Conservation (phyloP, 2,797 vertebrate species). For the Amniataba percoides region DNA sequence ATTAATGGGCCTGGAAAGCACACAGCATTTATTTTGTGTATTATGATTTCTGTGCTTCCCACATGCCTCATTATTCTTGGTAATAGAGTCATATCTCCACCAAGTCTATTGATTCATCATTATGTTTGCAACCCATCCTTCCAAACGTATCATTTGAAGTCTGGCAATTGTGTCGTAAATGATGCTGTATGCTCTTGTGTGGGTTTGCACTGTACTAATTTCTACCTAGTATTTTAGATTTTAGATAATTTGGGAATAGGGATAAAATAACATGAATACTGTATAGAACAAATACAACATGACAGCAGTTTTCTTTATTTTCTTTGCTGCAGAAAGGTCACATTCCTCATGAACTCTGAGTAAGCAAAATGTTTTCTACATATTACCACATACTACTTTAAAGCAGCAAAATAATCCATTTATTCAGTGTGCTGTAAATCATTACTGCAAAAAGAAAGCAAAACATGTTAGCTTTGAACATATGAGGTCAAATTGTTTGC, state of each 20-base stretch:
- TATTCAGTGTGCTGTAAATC: neutral
- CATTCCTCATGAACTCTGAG: slow-evolving; percentile 3
- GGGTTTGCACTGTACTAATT: neutral
- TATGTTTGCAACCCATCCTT: slow-evolving; percentile 46
- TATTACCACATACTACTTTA: neutral
- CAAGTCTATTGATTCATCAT: slow-evolving; percentile 62
- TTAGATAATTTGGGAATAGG: neutral
- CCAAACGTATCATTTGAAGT: slow-evolving; percentile 44
- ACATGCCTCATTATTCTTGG: slow-evolving; percentile 64
- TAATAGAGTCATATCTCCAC: slow-evolving; percentile 44
- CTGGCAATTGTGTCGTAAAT: slow-evolving; percentile 30
- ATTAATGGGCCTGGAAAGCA: slow-evolving; percentile 27
- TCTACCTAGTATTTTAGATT: neutral
- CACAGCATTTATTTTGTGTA: slow-evolving; percentile 34
- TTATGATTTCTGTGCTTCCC: slow-evolving; percentile 45
- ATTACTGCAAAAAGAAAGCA: neutral
- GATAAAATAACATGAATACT: neutral
- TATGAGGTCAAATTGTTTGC: slow-evolving; percentile 2
- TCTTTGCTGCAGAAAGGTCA: neutral
- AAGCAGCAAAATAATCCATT: neutral
- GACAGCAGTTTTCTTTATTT: neutral
- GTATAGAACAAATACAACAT: neutral
- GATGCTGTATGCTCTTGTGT: neutral
- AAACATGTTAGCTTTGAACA: neutral
- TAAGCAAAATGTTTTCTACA: neutral